Evolutionary conservation across 2,888 invertebrate genomes (phyloP).

Genomic region (Zeuzera pyrina): DNA sequence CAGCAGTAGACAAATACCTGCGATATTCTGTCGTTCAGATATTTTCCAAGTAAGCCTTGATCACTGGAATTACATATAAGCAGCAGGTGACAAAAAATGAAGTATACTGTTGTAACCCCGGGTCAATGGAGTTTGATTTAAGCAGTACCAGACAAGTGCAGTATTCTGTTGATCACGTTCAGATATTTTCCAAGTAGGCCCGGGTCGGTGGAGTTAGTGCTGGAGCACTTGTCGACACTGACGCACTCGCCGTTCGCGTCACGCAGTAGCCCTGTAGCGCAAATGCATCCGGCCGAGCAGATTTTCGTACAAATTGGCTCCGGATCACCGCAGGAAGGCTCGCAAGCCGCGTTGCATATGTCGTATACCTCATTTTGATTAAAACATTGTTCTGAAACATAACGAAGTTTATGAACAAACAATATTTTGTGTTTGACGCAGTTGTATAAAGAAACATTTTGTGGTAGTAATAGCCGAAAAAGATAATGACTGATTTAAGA

Average conservation of each 20-base stretch:
- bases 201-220: constrained; percentile 30
- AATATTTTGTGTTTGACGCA: too few species aligned
- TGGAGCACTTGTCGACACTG: constrained; percentile 43
- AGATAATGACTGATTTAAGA: constrained; percentile 1
- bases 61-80: too few species aligned
- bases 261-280: constrained; percentile 43
- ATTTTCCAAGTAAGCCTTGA: too few species aligned
- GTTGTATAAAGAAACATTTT: too few species aligned
- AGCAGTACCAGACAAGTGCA: constrained; percentile 37
- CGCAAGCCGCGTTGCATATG: constrained; percentile 44
- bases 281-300: constrained; percentile 51
- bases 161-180: constrained; percentile 43
- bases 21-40: too few species aligned
- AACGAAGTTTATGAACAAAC: too few species aligned
- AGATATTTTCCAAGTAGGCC: constrained; percentile 39
- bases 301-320: constrained; percentile 48
- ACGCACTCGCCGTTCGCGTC: constrained; percentile 41
- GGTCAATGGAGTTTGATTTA: too few species aligned
- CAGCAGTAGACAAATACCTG: too few species aligned
- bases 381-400: constrained; percentile 39
- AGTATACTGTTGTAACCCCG: too few species aligned
- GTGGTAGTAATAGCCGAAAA: too few species aligned
- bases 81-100: too few species aligned
- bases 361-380: constrained; percentile 52
- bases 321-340: constrained; percentile 47